Evolutionary conservation across 2,888 invertebrate genomes (phyloP).

Genomic region (Pecten maximus): DNA sequence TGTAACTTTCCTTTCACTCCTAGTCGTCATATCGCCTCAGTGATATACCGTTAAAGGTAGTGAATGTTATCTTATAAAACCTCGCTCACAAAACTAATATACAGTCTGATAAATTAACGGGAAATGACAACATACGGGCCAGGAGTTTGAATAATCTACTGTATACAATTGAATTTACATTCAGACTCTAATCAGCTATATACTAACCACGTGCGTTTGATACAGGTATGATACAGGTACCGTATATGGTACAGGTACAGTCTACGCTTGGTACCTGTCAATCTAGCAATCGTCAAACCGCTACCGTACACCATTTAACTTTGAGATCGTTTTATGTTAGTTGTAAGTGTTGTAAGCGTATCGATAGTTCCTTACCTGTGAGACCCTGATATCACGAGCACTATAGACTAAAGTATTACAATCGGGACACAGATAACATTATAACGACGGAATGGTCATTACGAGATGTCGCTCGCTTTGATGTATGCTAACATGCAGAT

Average conservation of each 20-base stretch:
- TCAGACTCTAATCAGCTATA: background rate
- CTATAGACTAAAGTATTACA: background rate
- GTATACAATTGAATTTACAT: background rate
- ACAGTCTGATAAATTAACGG: conserved; percentile 29
- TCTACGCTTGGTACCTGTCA: background rate
- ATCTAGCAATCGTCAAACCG: background rate
- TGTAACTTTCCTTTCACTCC: conserved; percentile 5
- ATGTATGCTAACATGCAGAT: background rate
- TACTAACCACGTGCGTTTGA: background rate
- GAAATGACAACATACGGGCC: background rate
- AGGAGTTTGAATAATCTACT: background rate
- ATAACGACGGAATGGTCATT: conserved; percentile 30
- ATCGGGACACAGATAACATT: conserved; percentile 15
- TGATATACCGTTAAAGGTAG: background rate
- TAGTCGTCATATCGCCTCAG: background rate
- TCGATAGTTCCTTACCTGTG: background rate
- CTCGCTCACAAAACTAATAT: background rate
- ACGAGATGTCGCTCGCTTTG: background rate
- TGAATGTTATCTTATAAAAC: conserved; percentile 23
- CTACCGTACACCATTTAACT: background rate
- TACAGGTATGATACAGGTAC: background rate
- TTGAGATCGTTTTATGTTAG: background rate
- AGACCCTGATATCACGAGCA: background rate
- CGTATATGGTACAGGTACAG: too few species aligned
- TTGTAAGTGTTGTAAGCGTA: background rate